phyloP scores from a whole-genome alignment of 2,797 vertebrate species.

The Morus bassanus region DNA sequence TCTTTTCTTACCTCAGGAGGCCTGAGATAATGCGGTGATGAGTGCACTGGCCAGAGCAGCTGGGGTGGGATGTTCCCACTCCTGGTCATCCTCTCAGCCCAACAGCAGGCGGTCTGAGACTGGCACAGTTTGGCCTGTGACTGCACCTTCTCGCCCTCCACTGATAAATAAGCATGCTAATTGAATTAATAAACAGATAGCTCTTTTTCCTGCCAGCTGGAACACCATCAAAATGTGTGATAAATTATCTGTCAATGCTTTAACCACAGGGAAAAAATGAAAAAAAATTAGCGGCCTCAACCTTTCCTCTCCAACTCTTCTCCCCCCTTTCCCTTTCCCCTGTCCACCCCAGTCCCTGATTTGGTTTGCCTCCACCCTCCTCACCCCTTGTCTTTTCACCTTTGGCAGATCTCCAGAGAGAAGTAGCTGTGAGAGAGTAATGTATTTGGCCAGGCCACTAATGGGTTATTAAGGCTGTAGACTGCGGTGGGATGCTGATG shows the following conservation, averaged over 20 bases:
- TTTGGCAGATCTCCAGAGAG: conserved; percentile 73
- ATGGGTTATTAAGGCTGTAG: conserved; percentile 67
- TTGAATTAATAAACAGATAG: conserved; percentile 90
- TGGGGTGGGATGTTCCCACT: background rate
- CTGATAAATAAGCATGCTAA: conserved; percentile 82
- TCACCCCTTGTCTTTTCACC: conserved; percentile 52
- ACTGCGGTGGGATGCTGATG: conserved; percentile 22
- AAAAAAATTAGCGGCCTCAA: conserved; percentile 72
- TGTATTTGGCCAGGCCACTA: conserved; percentile 53
- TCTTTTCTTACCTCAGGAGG: background rate
- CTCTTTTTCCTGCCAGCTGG: conserved; percentile 79
- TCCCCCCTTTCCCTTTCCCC: background rate
- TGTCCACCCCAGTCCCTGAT: background rate
- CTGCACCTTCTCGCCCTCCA: conserved; percentile 71
- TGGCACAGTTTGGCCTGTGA: conserved; percentile 58
- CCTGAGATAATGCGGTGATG: background rate
- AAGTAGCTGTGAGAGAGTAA: conserved; percentile 47
- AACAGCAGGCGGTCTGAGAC: background rate
- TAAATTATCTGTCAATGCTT: conserved; percentile 81
- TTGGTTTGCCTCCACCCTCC: background rate
- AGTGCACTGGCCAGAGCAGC: background rate
- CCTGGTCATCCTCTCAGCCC: background rate
- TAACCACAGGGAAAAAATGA: conserved; percentile 67
- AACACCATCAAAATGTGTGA: conserved; percentile 80
- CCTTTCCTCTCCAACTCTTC: background rate